Evolutionary conservation across 1,140 invertebrate genomes (phyloP), one percentile per base, ranked within the genome.

Genomic region (Pentalonia nigronervosa): DNA sequence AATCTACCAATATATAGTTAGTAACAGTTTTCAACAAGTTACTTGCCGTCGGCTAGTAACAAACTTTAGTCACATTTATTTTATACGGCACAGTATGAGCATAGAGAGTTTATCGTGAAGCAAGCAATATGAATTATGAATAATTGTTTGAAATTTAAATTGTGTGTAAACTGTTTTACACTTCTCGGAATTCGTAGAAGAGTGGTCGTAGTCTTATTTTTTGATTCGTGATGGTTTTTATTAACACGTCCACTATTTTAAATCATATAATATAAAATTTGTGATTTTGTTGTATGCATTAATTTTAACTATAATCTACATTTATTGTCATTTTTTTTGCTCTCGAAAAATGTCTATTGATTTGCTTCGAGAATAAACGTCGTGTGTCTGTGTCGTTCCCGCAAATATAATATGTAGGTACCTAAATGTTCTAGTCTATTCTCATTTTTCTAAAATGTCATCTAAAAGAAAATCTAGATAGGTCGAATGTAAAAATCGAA

Each of bases 21-120:
- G 34, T 36, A 9, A 53, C 17, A 89, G 48, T 89, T 89, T 89
- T 53, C 87, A 89, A 89, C 87, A 56, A 89, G n/a, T 56, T 23
- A 53, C 34, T 89, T 89, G 48, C 48, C 48, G 7, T 45, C n/a
- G 20, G 8, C 48, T 88, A 88, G 30, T 53, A 56, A 89, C n/a
- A 56, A 89, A 89, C n/a, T 53, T 89, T 87, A 25, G 48, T 89
- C n/a, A 53, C 87, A 34, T 21, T 14, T 89, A 30, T 53, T 48
- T 50, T 8, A 21, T 34, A 50, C n/a, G 20, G 45, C 17, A 21
- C 25, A 45, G 9, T 50, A 50, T 50, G 41, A 41, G 25, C 45
- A 87, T 2, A 25, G 6, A n/a, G 30, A n/a, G 20, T 88, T 48
- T 88, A 88, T 88, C 86, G 50, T 50, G 14, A 88, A 50, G 83